phyloP scores from a whole-genome alignment of 1,140 invertebrate species.

The Drosophila ficusphila region DNA sequence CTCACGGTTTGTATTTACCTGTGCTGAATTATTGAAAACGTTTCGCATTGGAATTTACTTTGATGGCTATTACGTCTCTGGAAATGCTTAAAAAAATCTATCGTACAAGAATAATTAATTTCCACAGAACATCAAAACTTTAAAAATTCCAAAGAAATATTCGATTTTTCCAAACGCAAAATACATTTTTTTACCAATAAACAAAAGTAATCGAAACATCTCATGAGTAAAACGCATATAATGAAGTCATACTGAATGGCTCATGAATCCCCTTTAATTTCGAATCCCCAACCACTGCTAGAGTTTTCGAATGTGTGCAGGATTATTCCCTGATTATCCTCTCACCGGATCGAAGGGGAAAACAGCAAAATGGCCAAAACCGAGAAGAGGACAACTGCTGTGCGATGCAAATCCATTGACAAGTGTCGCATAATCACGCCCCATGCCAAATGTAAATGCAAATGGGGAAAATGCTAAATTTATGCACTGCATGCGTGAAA shows the following conservation, averaged over 20 bases:
- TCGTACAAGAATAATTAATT: not conserved
- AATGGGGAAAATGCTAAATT: conserved; percentile 56
- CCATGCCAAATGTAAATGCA: conserved; percentile 46
- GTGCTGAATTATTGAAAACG: not conserved
- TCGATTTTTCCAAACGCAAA: not conserved
- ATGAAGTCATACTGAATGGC: not conserved
- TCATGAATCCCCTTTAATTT: conserved; percentile 14
- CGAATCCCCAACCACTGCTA: not conserved
- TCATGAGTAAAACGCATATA: not conserved
- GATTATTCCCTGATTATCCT: conserved; percentile 16
- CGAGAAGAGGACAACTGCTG: conserved; percentile 15
- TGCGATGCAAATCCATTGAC: conserved; percentile 65
- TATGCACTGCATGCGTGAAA: conserved; percentile 73
- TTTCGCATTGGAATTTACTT: not conserved
- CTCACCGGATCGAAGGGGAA: conserved; percentile 17
- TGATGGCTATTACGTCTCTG: not conserved
- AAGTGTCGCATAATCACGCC: conserved; percentile 72
- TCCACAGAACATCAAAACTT: not conserved
- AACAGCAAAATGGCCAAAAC: conserved; percentile 22
- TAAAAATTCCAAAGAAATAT: not conserved
- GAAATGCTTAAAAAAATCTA: not conserved
- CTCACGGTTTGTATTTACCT: not conserved
- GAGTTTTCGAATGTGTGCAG: not conserved
- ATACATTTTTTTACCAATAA: not conserved
- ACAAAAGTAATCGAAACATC: not conserved